Percentiles rank a stretch among this genome's conserved stretches.
Conservation (phyloP, 1,140 invertebrate genomes). For the Dufourea novaeangliae region DNA sequence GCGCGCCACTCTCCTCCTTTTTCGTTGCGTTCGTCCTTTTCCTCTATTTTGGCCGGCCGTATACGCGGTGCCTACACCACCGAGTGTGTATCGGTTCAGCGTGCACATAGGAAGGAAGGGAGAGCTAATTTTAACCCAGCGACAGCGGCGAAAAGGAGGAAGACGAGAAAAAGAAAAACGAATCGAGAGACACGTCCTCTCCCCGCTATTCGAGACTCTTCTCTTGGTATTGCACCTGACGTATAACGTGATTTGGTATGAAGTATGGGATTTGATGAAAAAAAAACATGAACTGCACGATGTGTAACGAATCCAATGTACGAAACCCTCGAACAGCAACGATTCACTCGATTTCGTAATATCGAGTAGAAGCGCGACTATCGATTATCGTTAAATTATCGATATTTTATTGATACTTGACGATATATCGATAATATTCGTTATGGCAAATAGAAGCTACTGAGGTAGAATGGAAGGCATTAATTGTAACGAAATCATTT, state of each 20-base stretch:
- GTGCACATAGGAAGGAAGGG: slow-evolving; percentile 25
- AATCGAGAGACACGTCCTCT: neutral
- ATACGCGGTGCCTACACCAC: slow-evolving; percentile 13
- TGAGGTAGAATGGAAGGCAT: too few relatives aligned
- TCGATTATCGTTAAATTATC: too few relatives aligned
- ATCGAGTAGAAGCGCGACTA: too few relatives aligned
- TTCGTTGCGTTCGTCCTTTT: neutral
- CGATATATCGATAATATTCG: too few relatives aligned
- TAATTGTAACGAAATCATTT: too few relatives aligned
- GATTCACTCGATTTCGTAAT: too few relatives aligned
- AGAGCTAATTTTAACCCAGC: slow-evolving; percentile 60
- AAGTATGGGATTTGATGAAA: too few relatives aligned
- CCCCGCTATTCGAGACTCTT: slow-evolving; percentile 29
- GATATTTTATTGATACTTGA: too few relatives aligned
- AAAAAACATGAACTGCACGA: too few relatives aligned
- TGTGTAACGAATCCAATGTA: too few relatives aligned
- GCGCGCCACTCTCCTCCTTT: neutral
- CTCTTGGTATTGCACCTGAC: slow-evolving; percentile 29
- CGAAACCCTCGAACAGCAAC: too few relatives aligned
- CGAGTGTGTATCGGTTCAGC: slow-evolving; percentile 29
- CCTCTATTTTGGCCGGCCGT: slow-evolving; percentile 4
- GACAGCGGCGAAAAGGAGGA: slow-evolving; percentile 15
- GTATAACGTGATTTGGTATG: neutral
- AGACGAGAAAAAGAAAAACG: neutral
- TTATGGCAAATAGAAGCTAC: too few relatives aligned